Evolutionary conservation across 2,113 vertebrate species (phyloP).

Genomic region (Neolamprologus toae): DNA sequence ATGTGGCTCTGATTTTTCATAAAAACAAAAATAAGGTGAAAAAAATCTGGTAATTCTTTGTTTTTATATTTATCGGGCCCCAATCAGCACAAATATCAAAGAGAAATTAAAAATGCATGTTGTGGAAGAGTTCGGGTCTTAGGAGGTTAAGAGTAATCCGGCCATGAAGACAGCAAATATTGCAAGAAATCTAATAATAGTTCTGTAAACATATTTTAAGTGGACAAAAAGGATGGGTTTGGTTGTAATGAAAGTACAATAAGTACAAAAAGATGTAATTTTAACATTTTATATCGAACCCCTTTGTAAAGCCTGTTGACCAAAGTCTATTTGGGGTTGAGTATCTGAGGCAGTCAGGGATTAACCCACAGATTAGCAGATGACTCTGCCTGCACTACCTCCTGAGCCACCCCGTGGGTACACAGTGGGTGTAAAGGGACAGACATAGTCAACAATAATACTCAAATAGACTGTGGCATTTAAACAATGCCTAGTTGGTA

Average conservation of each 20-base stretch:
- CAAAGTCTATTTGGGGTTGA: fast-evolving
- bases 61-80: fast-evolving
- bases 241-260: background rate
- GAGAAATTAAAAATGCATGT: too few species aligned
- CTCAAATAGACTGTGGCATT: background rate
- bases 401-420: background rate
- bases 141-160: background rate
- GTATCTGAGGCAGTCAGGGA: fast-evolving
- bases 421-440: background rate
- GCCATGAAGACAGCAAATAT: background rate
- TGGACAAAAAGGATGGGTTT: background rate
- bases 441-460: background rate
- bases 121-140: fast-evolving
- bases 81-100: too few species aligned
- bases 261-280: background rate
- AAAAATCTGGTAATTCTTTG: too few species aligned
- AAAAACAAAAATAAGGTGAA: too few species aligned
- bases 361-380: background rate
- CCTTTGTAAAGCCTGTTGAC: background rate
- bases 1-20: too few species aligned
- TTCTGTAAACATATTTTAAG: background rate
- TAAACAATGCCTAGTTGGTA: background rate
- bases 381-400: background rate
- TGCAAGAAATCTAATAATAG: background rate
- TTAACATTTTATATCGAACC: background rate